Evolutionary conservation across 2,888 invertebrate species (phyloP), one percentile per base, ranked within the genome.

Genomic region (Eupithecia subfuscata): DNA sequence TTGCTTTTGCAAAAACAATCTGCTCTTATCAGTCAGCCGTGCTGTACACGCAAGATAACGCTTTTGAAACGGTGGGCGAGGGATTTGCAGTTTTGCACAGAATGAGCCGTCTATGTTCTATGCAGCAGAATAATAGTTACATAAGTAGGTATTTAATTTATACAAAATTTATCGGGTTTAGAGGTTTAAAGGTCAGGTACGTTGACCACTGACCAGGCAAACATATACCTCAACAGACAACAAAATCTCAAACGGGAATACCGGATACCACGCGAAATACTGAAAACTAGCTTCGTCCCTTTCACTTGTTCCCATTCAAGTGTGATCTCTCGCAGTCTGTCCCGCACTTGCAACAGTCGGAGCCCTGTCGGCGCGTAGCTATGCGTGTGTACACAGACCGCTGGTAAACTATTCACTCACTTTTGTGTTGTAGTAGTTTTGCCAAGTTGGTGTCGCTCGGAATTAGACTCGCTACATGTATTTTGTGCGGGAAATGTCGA

Each of bases 241-340:
- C 87, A 89, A 89, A 90, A 90, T 90, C 91, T 89, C 86, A 84
- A 91, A 92, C 91, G 89, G 92, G 91, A 92, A 93, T 92, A 91
- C 93, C 93, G 91, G 93, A 93, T 91, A 90, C 88, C 79, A 83
- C 79, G 82, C 82, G 77, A 80, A 83, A 83, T 80, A 71, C 72
- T 82, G 81, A 82, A 83, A 88, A 85, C 82, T 85, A 86, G 76
- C 75, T 30, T 78, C 79, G 74, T 92, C 92, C 85, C 88, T 79
- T 82, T 93, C 86, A 56, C 76, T 76, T 83, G 71, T 76, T 67
- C 78, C 78, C 71, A n/a, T 76, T 56, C 70, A 14, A 67, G 34
- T 69, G 70, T 73, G 34, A 52, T 64, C 30, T 48, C 18, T 72
- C 73, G 22, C 82, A 79, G 65, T 87, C 89, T 81, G 80, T 87